Base-by-base conservation (phyloP, 1,140 invertebrate species). In the Penaeus vannamei region DNA sequence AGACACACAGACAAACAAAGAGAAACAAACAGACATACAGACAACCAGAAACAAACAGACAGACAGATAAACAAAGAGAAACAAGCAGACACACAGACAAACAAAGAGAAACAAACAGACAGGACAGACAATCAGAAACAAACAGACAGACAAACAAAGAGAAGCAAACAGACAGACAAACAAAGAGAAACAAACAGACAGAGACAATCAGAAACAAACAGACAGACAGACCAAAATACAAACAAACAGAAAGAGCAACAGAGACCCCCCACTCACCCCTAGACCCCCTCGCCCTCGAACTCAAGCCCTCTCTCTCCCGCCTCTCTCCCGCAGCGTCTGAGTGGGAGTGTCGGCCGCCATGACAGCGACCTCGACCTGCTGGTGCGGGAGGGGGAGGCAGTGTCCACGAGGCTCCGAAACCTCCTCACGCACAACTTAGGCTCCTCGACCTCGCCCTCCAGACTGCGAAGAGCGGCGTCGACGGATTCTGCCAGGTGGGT, bases 331-430 rank as follows among this genome's bases (percentile, higher is more conserved):
- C 77, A 23, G 22, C 77, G 89, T 61, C 76, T 91, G 64, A 90
- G 89, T 60, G 84, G 83, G 53, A 90, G 84, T 59, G 84, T 91
- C 76, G 83, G 88, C 20, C 86, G 86, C 76, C 88, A 88, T 90
- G 91, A 91, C 87, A 90, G 85, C 22, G 91, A 91, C 80, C 64
- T 90, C 76, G 86, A 90, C n/a, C 86, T 91, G 85, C 89, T 91
- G 26, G 85, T 91, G 84, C 82, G 91, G 81, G 91, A 91, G 72
- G 91, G 91, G 14, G 91, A 91, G 77, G 85, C 88, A 42, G 91
- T 91, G 60, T 87, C 91, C 42, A 84, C 89, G 64, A 79, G 91
- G 60, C 88, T 91, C 17, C 91, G 86, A 2, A 61, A 84, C 86
- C 60, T 91, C 14, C 89, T 91, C 59, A 89, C 87, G 19, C 87